These are phyloP conservation scores for Mythimna lalbum DNA, from an alignment of 2,888 invertebrate species.

Conservation along the genomic window DNA sequence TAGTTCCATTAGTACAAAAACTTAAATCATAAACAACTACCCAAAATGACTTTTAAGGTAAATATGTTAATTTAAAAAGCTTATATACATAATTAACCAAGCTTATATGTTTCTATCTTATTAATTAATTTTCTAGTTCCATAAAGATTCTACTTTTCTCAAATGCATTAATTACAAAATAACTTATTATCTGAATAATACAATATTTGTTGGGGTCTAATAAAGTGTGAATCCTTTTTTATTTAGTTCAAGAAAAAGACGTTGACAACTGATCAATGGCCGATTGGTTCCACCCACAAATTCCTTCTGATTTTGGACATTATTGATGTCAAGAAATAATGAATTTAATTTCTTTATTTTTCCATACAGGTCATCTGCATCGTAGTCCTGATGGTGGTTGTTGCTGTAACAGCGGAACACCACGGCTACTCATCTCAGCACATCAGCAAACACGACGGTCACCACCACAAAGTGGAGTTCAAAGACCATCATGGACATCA, in stretches of 20 bases:
- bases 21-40: background rate
- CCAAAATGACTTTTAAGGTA: slow-evolving; percentile 50
- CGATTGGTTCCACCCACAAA: background rate
- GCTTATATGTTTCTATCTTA: too few species aligned
- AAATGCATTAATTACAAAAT: background rate
- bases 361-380: slow-evolving; percentile 40
- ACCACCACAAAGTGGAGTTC: slow-evolving; percentile 51
- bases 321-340: background rate
- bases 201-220: background rate
- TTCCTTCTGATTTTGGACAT: background rate
- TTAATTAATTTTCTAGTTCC: background rate
- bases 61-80: background rate
- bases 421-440: slow-evolving; percentile 68
- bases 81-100: too few species aligned
- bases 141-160: background rate
- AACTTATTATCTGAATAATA: background rate
- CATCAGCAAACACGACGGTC: slow-evolving; percentile 69
- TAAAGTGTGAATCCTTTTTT: too few species aligned
- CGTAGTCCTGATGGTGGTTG: slow-evolving; percentile 28
- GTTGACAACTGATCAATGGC: background rate
- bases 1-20: slow-evolving; percentile 18
- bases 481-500: slow-evolving; percentile 56
- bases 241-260: too few species aligned
- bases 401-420: slow-evolving; percentile 38
- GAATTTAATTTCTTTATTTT: background rate